Evolutionary conservation across 2,113 vertebrate species (phyloP), one percentile per base, ranked within the genome.

Genomic region (Athene cunicularia): DNA sequence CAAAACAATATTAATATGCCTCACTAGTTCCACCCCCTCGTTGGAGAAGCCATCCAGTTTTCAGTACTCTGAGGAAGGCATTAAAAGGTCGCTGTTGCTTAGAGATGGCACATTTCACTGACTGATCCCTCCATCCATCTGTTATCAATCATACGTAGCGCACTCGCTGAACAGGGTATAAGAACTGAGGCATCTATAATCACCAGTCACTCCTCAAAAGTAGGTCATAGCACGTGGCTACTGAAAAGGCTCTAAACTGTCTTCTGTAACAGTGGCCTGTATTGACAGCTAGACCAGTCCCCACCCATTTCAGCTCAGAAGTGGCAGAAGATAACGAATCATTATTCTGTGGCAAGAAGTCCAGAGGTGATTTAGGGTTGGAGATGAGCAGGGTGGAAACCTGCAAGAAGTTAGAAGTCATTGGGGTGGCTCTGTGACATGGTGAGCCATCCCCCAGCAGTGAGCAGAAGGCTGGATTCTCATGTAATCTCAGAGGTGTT

Each of bases 111-210:
- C 89, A 83, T 80, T 93, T 88, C 89, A 50, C 66, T 70, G 92
- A 14, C 79, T 94, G 95, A 89, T 90, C 89, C 86, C 80, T 90
- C 80, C 94, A 85, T 80, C 95, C 95, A 96, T 91, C 95, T 94
- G 81, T 73, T 76, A 77, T 5, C 91, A 68, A 3, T 41, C 76
- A 80, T 33, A 83, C 43, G 1, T 1, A 4, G 35, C 1, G 3
- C 13, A 7, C 80, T 50, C 35, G 58, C 89, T 32, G 91, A 62
- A 33, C 66, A 16, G 81, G 58, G 33, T 13, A 22, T 11, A 41
- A 64, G 76, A 76, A 27, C 62, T 26, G 45, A 64, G 27, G 84
- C 77, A 62, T 47, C 84, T 66, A 62, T 2, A 35, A 45, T 23
- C 83, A 72, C 45, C 6, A 3, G 73, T 56, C 49, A 45, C 80